Percentiles rank a stretch among this genome's conserved stretches.
phyloP scores from a whole-genome alignment of 1,140 invertebrate genomes.

The Diabrotica undecimpunctata region DNA sequence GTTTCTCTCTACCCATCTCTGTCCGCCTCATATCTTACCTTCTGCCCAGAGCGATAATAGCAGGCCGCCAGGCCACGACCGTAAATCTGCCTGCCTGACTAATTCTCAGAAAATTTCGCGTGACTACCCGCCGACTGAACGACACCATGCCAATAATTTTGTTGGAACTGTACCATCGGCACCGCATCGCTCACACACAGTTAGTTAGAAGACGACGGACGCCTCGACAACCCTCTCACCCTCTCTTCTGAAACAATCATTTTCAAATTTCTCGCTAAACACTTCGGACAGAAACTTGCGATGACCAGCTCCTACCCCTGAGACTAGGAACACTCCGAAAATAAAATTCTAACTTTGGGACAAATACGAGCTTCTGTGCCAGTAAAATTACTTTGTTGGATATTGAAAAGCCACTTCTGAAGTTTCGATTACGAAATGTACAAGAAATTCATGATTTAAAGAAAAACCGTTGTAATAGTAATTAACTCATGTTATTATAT shows the following conservation, averaged over 20 bases:
- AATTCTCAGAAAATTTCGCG: constrained; percentile 11
- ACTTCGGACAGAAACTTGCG: neutral
- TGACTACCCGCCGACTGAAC: neutral
- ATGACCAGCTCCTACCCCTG: too few relatives aligned
- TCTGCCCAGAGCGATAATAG: constrained; percentile 3
- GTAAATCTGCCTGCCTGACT: constrained; percentile 12
- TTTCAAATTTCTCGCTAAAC: neutral
- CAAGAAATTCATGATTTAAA: too few relatives aligned
- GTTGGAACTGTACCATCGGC: neutral
- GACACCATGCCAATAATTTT: constrained; percentile 2
- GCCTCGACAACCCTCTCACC: constrained; percentile 1
- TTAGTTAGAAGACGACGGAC: constrained; percentile 1
- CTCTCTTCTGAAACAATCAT: neutral
- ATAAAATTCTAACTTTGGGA: too few relatives aligned
- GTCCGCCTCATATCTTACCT: neutral
- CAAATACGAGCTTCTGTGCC: too few relatives aligned
- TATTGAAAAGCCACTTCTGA: too few relatives aligned
- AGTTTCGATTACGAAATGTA: too few relatives aligned
- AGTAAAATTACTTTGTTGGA: too few relatives aligned
- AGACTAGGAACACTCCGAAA: too few relatives aligned
- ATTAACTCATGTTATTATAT: too few relatives aligned
- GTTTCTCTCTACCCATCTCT: neutral
- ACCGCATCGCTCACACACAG: neutral
- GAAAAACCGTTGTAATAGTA: too few relatives aligned
- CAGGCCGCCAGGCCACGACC: neutral